Conservation (phyloP, 1,140 invertebrate species). For the Drosophila sucinea region DNA sequence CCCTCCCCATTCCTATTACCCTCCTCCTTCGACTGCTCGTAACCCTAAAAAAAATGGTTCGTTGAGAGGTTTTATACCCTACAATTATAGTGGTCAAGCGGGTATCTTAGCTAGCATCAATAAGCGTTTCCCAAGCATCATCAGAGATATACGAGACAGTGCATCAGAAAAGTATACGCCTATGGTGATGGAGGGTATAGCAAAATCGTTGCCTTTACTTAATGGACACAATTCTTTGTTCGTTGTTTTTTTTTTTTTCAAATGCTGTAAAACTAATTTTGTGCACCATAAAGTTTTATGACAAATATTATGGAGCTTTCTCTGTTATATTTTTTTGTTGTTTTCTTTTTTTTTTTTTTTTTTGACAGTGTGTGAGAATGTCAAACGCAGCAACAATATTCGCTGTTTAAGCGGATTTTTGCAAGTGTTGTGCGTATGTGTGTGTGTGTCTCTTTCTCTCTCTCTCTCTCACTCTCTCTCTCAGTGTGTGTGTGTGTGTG, state of each 20-base stretch:
- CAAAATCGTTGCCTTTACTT: conserved; percentile 4
- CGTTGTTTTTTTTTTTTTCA: conserved; percentile 30
- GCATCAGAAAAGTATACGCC: neutral
- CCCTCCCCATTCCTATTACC: neutral
- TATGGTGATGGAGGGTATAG: neutral
- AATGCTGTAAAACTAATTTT: conserved; percentile 79
- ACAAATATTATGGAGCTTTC: conserved; percentile 72
- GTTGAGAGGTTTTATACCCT: conserved; percentile 5
- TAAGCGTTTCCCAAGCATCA: no score
- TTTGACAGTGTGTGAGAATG: conserved; percentile 67
- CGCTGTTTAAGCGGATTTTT: conserved; percentile 68
- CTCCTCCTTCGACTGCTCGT: neutral
- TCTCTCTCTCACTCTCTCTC: no score
- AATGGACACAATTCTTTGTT: conserved; percentile 9
- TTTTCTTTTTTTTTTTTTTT: conserved; percentile 18
- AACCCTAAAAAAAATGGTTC: conserved; percentile 5
- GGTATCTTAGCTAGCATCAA: no score
- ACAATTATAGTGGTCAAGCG: neutral
- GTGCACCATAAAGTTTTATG: conserved; percentile 78
- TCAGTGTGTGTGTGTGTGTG: conserved; percentile 8
- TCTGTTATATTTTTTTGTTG: neutral
- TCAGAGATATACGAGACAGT: no score
- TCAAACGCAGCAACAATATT: conserved; percentile 62
- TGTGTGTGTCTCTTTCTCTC: conserved; percentile 20
- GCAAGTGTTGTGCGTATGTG: conserved; percentile 14